Conservation (phyloP, 1,140 invertebrate genomes). For the Dolichoris vasculosae region DNA sequence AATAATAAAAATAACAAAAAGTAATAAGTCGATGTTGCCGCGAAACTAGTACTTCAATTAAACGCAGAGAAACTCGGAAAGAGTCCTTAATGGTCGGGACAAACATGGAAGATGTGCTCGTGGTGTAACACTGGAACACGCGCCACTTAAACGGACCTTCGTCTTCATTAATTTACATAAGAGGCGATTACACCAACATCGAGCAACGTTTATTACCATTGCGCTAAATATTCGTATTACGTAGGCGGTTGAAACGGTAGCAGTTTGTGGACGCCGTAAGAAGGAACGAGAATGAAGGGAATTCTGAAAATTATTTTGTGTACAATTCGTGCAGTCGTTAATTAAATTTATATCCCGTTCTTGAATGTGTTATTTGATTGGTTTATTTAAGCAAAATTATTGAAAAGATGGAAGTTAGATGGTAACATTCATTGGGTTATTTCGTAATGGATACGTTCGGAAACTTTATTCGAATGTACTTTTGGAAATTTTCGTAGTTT, state of each 20-base stretch:
- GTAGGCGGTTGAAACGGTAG: neutral
- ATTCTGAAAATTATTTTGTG: slow-evolving; percentile 10
- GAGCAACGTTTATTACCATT: slow-evolving; percentile 60
- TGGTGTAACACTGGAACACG: neutral
- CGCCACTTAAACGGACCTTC: slow-evolving; percentile 47
- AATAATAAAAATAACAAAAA: neutral
- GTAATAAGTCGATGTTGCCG: neutral
- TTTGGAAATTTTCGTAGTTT: no score
- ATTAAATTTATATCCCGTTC: neutral
- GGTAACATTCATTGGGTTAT: no score
- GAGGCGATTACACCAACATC: slow-evolving; percentile 58
- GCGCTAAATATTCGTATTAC: slow-evolving; percentile 59
- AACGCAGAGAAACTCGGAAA: slow-evolving; percentile 15
- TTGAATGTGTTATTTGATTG: neutral
- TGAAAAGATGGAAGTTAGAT: no score
- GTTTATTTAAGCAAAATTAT: neutral
- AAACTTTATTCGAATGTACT: no score
- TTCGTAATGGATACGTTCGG: no score
- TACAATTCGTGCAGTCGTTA: neutral
- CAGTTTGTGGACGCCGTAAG: neutral
- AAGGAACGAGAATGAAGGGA: neutral
- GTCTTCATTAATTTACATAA: slow-evolving; percentile 64
- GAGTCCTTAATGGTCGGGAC: slow-evolving; percentile 39
- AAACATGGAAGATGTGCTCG: slow-evolving; percentile 30
- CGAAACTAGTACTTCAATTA: slow-evolving; percentile 23